Evolutionary conservation across 2,797 vertebrate species (phyloP), one percentile per base, ranked within the genome.

Genomic region (Liparis tanakae): DNA sequence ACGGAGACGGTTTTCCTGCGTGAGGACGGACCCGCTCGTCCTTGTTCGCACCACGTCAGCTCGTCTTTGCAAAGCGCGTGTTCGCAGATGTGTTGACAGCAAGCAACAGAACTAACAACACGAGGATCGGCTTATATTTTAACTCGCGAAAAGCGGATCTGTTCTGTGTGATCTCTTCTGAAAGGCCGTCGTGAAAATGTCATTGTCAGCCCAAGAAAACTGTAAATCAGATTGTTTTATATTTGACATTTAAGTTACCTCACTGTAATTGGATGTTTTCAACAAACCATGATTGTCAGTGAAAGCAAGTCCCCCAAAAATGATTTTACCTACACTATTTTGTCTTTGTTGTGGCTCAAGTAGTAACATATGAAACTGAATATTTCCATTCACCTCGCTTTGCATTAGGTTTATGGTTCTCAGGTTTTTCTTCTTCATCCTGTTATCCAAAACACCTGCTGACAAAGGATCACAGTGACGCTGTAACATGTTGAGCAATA

Each of bases 371-470:
- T 12, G 8, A 2, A 6, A 18, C 15, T 44, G 7, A 6, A 10
- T 78, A 39, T 58, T 36, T 44, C 17, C 48, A 36, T 25, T 39
- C 2, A 14, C 25, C 3, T 10, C 53, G 62, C 9, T 74, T 60
- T 61, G 55, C 39, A 39, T 69, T 1, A 1, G 14, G 4, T 1
- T 3, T 17, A 2, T 50, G 20, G 1, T 10, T 59, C 39, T 53
- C 25, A 7, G 36, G 30, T 70, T 81, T 71, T 67, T 10, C 25
- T 30, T 30, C 25, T 30, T 22, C 67, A 72, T 61, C 15, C 6
- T 59, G 25, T 79, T 65, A 10, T 66, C 17, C 37, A 44, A 25
- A 50, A 30, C 36, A 17, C 2, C 7, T 9, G 34, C 20, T 37
- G 39, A 54, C 34, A 18, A 30, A 15, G n/a, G 10, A n/a, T 39